Conservation (phyloP, 2,888 invertebrate species). For the Lycaena phlaeas region DNA sequence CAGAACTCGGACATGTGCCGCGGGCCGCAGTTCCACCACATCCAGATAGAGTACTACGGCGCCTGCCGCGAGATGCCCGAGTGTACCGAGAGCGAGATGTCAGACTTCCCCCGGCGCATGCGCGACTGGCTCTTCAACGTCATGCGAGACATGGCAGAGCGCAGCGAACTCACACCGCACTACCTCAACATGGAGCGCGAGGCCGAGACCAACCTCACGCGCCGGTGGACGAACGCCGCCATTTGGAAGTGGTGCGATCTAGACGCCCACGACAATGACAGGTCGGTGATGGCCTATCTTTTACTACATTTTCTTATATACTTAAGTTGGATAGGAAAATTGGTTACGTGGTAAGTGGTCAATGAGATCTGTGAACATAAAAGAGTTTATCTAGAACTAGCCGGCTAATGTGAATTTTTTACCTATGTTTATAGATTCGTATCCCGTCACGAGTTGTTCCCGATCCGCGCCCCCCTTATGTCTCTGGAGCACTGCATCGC, state of each 20-base stretch:
- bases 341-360: no score
- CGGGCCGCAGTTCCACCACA: slow-evolving; percentile 83
- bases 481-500: slow-evolving; percentile 98
- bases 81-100: slow-evolving; percentile 89
- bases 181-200: slow-evolving; percentile 90
- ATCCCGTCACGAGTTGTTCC: slow-evolving; percentile 95
- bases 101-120: slow-evolving; percentile 97
- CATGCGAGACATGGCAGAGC: slow-evolving; percentile 94
- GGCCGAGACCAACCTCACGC: slow-evolving; percentile 88
- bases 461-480: slow-evolving; percentile 94
- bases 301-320: no score
- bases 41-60: slow-evolving; percentile 96
- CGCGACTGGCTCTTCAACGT: slow-evolving; percentile 98
- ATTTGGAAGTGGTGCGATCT: slow-evolving; percentile 99
- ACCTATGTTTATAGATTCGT: no score
- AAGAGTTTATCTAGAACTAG: no score
- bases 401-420: no score
- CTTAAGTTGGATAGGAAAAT: no score
- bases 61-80: slow-evolving; percentile 84
- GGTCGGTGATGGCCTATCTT: no score
- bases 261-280: slow-evolving; percentile 92
- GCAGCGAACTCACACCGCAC: slow-evolving; percentile 86
- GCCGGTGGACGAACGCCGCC: slow-evolving; percentile 92
- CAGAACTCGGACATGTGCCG: slow-evolving; percentile 81
- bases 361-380: no score